Base-by-base conservation (phyloP, 2,888 invertebrate species). In the Chaitophorus viminalis region DNA sequence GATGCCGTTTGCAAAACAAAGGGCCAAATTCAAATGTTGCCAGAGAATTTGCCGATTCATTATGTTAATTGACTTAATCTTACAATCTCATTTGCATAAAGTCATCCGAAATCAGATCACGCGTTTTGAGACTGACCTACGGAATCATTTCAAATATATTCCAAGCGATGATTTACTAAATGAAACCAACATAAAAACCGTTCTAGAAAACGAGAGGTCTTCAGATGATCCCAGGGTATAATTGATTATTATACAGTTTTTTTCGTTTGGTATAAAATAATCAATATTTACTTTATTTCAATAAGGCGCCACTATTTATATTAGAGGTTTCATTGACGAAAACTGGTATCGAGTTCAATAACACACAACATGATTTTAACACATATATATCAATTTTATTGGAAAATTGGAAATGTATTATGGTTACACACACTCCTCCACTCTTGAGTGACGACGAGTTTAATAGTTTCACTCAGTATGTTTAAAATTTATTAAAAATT, bases 21-120 rank as follows among this genome's bases (percentile, higher is more conserved):
- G 87, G 17, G 74, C 29, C 2, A 87, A 87, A n/a, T 9, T 87
- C 5, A 87, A 81, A 75, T 33, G 31, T 74, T 87, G 87, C n/a
- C 46, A 36, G 3, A 60, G 74, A 31, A 46, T 87, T 25, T 87
- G 87, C 25, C 29, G 65, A 31, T 87, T 75, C 46, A 65, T 87
- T 6, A 87, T 18, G 65, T 65, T 14, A 25, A 46, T 87, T n/a
- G 87, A 87, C 33, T 74, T 65, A 8, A 31, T 81, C 31, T 25
- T 87, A 33, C 87, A 81, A 74, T 25, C 87, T 0, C 46, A 81
- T 65, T 31, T 87, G 1, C 87, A 81, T 29, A 75, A 74, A 18
- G 75, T 81, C 21, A 5, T 81, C 11, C 79, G n/a, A 33, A 81
- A 87, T 65, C 87, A 87, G 21, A 81, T 87, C 0, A 33, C 18